These are phyloP conservation scores for Sparidentex hasta DNA, from an alignment of 2,797 vertebrate species.

Conservation along the genomic window DNA sequence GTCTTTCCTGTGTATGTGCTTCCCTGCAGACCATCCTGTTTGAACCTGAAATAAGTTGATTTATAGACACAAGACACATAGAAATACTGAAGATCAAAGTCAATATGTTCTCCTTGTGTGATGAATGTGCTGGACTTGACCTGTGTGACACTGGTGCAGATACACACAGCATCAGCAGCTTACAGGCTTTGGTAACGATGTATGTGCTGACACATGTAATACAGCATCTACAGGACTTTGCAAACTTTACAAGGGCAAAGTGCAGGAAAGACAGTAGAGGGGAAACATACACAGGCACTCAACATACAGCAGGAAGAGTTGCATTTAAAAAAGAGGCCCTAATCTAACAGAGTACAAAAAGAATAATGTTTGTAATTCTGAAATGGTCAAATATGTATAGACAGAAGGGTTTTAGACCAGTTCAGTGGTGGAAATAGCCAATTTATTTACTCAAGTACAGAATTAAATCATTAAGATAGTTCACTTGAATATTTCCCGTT, in stretches of 20 bases:
- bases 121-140: not conserved
- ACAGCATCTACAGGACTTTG: not conserved
- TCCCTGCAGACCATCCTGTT: conserved; percentile 17
- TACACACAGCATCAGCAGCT: conserved; percentile 34
- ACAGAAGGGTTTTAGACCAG: too few species aligned
- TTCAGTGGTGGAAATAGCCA: not conserved
- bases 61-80: not conserved
- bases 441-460: not conserved
- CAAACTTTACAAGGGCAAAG: conserved; percentile 4
- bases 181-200: not conserved
- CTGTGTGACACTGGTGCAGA: conserved; percentile 20
- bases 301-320: not conserved
- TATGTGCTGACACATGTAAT: conserved; percentile 38
- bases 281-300: not conserved
- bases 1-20: conserved; percentile 22
- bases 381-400: too few species aligned
- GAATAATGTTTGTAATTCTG: too few species aligned
- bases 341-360: too few species aligned
- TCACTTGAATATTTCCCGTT: not conserved
- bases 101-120: not conserved
- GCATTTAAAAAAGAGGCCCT: not conserved
- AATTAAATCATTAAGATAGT: not conserved
- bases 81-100: not conserved
- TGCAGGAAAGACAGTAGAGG: not conserved
- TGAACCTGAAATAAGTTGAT: conserved; percentile 20